phyloP scores from a whole-genome alignment of 2,888 invertebrate species.

The Epinotia nisella region DNA sequence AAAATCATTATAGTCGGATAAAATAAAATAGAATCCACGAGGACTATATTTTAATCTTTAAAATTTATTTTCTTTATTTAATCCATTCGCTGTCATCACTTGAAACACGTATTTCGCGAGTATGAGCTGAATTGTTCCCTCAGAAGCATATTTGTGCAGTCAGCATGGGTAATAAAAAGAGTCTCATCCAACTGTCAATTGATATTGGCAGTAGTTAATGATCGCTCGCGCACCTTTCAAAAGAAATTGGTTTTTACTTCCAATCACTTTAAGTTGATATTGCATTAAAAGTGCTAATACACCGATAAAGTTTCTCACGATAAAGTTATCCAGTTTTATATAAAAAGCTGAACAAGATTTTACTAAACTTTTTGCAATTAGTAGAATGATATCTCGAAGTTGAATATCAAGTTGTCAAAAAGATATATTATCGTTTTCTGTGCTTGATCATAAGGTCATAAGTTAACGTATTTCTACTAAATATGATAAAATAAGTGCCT shows the following conservation, averaged over 20 bases:
- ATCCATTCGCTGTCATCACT: neutral
- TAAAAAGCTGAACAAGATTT: neutral
- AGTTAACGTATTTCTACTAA: no score
- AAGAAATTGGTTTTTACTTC: neutral
- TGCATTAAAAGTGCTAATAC: neutral
- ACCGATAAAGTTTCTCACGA: neutral
- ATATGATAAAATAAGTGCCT: no score
- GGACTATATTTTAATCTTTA: no score
- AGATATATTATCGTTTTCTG: no score
- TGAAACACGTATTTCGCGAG: neutral
- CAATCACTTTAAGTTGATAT: neutral
- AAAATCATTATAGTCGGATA: no score
- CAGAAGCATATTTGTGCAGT: neutral
- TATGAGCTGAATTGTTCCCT: neutral
- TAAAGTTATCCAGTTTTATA: neutral
- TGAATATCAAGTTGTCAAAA: no score
- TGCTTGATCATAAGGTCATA: no score
- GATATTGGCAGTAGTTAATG: constrained; percentile 5
- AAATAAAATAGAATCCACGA: no score
- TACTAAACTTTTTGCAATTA: neutral
- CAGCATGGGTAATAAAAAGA: constrained; percentile 12
- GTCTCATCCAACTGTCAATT: neutral
- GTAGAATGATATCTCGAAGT: neutral
- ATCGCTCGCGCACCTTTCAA: neutral
- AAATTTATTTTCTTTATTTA: no score